Percentiles rank a stretch among this genome's conserved stretches.
Conservation (phyloP, 1,140 invertebrate genomes). For the Dryas iulia region DNA sequence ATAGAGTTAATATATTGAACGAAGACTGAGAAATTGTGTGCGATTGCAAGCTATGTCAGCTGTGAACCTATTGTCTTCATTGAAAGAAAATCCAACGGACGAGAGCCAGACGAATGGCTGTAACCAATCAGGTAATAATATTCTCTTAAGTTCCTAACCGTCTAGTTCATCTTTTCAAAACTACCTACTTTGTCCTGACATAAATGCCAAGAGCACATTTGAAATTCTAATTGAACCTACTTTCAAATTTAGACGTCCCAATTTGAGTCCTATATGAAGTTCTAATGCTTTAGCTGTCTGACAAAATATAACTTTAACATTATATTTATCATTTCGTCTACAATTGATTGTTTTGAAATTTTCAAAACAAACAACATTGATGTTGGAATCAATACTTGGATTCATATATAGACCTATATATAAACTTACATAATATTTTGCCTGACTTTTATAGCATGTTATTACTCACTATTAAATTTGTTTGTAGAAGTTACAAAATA, state of each 20-base stretch:
- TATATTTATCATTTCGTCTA: neutral
- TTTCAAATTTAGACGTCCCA: conserved; percentile 29
- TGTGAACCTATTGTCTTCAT: conserved; percentile 74
- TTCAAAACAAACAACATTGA: conserved; percentile 17
- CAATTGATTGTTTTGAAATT: conserved; percentile 11
- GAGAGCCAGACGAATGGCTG: conserved; percentile 50
- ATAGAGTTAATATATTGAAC: conserved; percentile 75
- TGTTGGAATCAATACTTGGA: neutral
- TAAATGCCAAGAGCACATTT: conserved; percentile 6
- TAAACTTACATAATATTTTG: neutral
- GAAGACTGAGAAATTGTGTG: conserved; percentile 76
- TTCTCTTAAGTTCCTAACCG: neutral
- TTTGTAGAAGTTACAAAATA: neutral
- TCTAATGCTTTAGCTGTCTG: neutral
- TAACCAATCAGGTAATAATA: conserved; percentile 45
- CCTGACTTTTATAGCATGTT: neutral
- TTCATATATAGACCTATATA: neutral
- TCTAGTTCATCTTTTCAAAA: conserved; percentile 6
- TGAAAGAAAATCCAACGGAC: conserved; percentile 73
- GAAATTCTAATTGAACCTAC: conserved; percentile 18
- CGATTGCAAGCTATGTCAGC: conserved; percentile 77
- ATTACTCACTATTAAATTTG: neutral
- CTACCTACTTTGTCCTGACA: conserved; percentile 20
- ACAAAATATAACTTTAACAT: neutral
- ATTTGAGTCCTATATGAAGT: conserved; percentile 9